Evolutionary conservation across 2,797 vertebrate genomes (phyloP).

Genomic region (Pseudocheirus occidentalis): DNA sequence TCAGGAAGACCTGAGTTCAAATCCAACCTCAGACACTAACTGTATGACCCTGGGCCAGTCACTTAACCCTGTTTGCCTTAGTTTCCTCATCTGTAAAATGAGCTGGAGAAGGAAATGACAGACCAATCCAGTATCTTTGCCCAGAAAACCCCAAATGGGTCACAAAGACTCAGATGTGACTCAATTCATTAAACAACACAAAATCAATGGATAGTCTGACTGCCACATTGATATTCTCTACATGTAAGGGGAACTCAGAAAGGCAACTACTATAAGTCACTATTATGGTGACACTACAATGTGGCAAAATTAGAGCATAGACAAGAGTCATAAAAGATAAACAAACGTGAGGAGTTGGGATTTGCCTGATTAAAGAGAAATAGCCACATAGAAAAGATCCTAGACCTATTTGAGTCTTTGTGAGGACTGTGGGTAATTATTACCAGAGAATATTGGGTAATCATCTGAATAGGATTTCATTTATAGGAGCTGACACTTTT

Average conservation of each 20-base stretch:
- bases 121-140: not conserved
- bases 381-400: not conserved
- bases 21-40: not conserved
- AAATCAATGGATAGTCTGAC: not conserved
- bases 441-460: slow-evolving; percentile 25
- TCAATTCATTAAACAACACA: not conserved
- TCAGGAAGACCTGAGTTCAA: not conserved
- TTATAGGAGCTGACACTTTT: slow-evolving; percentile 17
- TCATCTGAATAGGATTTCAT: slow-evolving; percentile 43
- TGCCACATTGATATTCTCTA: not conserved
- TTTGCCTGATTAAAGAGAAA: not conserved
- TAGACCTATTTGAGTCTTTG: not conserved
- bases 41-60: not conserved
- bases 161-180: not conserved
- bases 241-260: not conserved
- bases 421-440: not conserved
- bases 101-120: not conserved
- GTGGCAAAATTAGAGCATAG: not conserved
- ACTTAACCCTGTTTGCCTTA: not conserved
- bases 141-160: not conserved
- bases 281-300: not conserved
- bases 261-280: not conserved
- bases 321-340: not conserved
- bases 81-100: not conserved
- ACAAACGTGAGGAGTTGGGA: not conserved